Evolutionary conservation across 1,140 invertebrate species (phyloP).

Genomic region (Pissodes strobi): DNA sequence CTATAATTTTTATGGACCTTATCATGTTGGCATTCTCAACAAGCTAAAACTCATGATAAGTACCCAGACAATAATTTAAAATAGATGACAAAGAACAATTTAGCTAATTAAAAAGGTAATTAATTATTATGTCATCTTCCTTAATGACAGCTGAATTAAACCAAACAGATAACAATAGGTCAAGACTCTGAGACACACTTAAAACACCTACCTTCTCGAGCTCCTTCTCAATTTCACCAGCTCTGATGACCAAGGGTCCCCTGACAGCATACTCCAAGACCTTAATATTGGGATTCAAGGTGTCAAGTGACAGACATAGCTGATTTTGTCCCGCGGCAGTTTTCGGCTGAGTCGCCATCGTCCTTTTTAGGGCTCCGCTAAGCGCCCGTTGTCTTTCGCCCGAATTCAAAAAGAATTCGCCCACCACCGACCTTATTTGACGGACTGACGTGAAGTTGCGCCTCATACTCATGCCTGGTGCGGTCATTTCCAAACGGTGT

Average conservation of each 20-base stretch:
- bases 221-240: conserved; percentile 84
- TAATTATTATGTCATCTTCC: too few relatives aligned
- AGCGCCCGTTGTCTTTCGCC: background rate
- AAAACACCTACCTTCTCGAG: conserved; percentile 77
- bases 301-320: conserved; percentile 71
- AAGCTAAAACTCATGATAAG: too few relatives aligned
- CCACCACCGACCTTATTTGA: conserved; percentile 5
- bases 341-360: conserved; percentile 9
- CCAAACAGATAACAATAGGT: too few relatives aligned
- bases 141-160: too few relatives aligned
- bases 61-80: too few relatives aligned
- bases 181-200: too few relatives aligned
- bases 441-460: conserved; percentile 26
- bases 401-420: conserved; percentile 17
- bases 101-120: too few relatives aligned
- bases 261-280: conserved; percentile 92
- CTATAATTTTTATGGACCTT: too few relatives aligned
- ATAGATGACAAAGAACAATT: too few relatives aligned
- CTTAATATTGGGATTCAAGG: conserved; percentile 88
- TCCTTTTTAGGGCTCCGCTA: background rate
- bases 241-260: conserved; percentile 90
- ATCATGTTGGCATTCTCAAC: too few relatives aligned
- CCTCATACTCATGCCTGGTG: conserved; percentile 4
- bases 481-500: too few relatives aligned
- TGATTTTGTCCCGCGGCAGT: background rate